Percentiles rank a stretch among this genome's conserved stretches.
phyloP scores from a whole-genome alignment of 2,113 vertebrate genomes.

The Zosterops japonicus region DNA sequence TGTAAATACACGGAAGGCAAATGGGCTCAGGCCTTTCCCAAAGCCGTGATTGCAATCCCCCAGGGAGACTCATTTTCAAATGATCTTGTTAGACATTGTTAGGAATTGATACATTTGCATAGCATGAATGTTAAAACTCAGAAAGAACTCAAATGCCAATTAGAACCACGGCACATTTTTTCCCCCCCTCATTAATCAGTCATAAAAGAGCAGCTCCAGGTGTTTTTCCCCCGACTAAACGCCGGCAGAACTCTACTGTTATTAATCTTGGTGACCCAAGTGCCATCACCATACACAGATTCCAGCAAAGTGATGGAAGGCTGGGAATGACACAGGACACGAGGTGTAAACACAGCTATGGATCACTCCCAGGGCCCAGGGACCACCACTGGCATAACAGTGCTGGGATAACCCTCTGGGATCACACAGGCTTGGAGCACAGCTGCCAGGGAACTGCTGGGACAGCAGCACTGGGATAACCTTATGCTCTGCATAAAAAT shows the following conservation, averaged over 20 bases:
- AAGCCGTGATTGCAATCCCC: slow-evolving; percentile 31
- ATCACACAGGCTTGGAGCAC: fast-evolving
- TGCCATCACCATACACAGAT: neutral
- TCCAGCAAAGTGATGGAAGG: neutral
- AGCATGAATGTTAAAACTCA: slow-evolving; percentile 68
- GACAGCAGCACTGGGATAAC: fast-evolving
- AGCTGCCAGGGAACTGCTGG: neutral
- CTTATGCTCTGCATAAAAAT: neutral
- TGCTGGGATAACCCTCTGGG: neutral
- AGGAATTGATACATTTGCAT: slow-evolving; percentile 65
- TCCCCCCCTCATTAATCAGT: slow-evolving; percentile 67
- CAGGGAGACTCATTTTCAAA: slow-evolving; percentile 59
- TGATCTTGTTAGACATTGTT: slow-evolving; percentile 71
- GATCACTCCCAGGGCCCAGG: neutral
- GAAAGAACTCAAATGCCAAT: slow-evolving; percentile 58
- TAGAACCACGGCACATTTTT: neutral
- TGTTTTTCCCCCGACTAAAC: slow-evolving; percentile 22
- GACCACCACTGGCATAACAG: neutral
- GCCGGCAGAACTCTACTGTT: neutral
- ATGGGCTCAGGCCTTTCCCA: neutral
- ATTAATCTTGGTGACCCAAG: slow-evolving; percentile 36
- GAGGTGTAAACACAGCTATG: fast-evolving
- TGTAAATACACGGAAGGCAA: neutral
- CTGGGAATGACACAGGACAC: fast-evolving
- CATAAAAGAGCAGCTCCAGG: slow-evolving; percentile 60